A percentile compares a stretch with the other conserved stretches of the same genome.
Evolutionary conservation across 2,888 invertebrate genomes (phyloP).

Genomic region (Drosophila villosipedis): DNA sequence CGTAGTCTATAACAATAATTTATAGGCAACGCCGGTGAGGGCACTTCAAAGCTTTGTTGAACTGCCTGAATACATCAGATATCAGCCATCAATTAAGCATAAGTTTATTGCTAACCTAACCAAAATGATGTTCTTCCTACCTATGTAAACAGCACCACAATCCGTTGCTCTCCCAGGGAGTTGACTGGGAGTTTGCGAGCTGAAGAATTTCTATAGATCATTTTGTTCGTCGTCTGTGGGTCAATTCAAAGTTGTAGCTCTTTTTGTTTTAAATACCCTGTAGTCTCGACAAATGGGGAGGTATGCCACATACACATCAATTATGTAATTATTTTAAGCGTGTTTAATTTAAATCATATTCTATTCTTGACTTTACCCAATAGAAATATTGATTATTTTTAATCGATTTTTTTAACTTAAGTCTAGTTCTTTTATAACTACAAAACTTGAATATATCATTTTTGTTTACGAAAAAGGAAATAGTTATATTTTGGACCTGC

Average conservation of each 20-base stretch:
- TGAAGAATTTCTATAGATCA: slow-evolving; percentile 70
- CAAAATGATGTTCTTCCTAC: slow-evolving; percentile 46
- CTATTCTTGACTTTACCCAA: background rate
- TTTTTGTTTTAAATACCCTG: slow-evolving; percentile 7
- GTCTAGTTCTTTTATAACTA: accelerated
- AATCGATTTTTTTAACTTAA: background rate
- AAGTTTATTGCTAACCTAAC: slow-evolving; percentile 54
- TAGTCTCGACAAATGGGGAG: too few relatives aligned
- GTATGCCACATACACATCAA: background rate
- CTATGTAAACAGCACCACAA: slow-evolving; percentile 60
- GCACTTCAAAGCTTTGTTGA: slow-evolving; percentile 61
- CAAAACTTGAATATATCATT: background rate
- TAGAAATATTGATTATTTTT: background rate
- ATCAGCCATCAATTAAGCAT: slow-evolving; percentile 69
- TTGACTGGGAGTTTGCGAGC: slow-evolving; percentile 20
- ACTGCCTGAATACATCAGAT: slow-evolving; percentile 56
- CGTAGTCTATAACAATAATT: slow-evolving; percentile 79
- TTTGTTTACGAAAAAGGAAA: background rate
- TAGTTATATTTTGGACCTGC: background rate
- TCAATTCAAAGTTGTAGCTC: slow-evolving; percentile 46
- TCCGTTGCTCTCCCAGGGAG: slow-evolving; percentile 22
- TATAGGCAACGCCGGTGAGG: slow-evolving; percentile 57
- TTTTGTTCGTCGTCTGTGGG: slow-evolving; percentile 58
- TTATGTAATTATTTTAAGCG: background rate
- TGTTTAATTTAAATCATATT: background rate